Evolutionary conservation across 2,113 vertebrate genomes (phyloP), one percentile per base, ranked within the genome.

Genomic region (Tragulus kanchil): DNA sequence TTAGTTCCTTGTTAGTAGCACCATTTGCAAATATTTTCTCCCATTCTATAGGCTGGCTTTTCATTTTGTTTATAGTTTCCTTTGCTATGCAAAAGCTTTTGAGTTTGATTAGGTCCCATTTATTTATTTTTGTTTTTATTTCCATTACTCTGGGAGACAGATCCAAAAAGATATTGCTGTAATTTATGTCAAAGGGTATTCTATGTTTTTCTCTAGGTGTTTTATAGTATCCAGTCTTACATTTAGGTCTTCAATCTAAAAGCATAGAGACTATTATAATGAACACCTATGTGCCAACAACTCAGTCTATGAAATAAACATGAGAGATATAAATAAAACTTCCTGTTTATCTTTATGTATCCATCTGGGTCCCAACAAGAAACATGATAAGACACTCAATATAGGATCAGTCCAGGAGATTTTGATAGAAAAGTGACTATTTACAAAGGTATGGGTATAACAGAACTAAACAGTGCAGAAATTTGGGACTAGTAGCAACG

Each of bases 271-370:
- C 11, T 89, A 50, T 89, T 89, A 69, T 28, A 73, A 28, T 75
- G 45, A 54, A 75, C n/a, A 59, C 14, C 3, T 42, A 26, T 19
- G 7, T 84, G 56, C 56, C 8, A 21, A n/a, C 12, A 96, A 73
- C 5, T 67, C 31, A 87, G 14, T 56, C 77, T n/a, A 26, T 19
- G 14, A 89, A 61, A 50, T 94, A 79, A 73, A 42, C 28, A 69
- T 75, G 84, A 58, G 12, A 69, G 48, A 69, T 93, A 36, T n/a
- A 88, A 87, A 26, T 61, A 23, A 96, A 81, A 91, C 28, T 17
- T 17, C 26, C n/a, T 94, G 4, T 78, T 75, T 85, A 62, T 89
- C 17, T 58, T 95, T 81, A 86, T 42, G 54, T 91, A 75, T 86
- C 42, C 48, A 52, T 96, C 54, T 52, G 54, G 15, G 13, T 89